Evolutionary conservation across 2,797 vertebrate species (phyloP).

Genomic region (Clangula hyemalis): DNA sequence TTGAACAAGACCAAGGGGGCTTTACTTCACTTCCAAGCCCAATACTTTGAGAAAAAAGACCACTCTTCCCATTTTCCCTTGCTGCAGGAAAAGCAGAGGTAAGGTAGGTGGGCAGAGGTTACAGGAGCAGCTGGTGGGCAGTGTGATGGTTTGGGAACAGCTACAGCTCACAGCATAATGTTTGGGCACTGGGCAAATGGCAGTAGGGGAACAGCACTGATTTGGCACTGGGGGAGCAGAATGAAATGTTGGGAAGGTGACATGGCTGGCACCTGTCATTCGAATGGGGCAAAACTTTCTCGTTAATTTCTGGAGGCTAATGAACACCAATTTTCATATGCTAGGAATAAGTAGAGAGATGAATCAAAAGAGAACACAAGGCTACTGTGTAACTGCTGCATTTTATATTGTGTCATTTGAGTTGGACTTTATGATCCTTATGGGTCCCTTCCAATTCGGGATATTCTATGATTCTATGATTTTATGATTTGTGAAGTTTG

Average conservation of each 20-base stretch:
- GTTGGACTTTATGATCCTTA: no score
- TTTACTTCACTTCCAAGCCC: neutral
- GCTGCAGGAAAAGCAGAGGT: neutral
- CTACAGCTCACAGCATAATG: neutral
- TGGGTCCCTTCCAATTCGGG: no score
- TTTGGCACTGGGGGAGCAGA: neutral
- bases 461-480: no score
- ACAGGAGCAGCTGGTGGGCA: rapidly evolving
- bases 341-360: neutral
- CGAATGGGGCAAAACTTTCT: neutral
- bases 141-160: neutral
- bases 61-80: neutral
- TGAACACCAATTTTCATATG: neutral
- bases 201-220: neutral
- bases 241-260: neutral
- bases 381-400: neutral
- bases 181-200: neutral
- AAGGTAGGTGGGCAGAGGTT: neutral
- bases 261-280: neutral
- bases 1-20: neutral
- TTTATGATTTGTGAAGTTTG: neutral
- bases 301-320: neutral
- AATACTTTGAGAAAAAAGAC: neutral
- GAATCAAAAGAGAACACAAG: neutral
- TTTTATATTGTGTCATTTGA: neutral